Percentiles rank a stretch among this genome's conserved stretches.
phyloP scores from a whole-genome alignment of 2,113 vertebrate species.

The Notarius lentiginosus region DNA sequence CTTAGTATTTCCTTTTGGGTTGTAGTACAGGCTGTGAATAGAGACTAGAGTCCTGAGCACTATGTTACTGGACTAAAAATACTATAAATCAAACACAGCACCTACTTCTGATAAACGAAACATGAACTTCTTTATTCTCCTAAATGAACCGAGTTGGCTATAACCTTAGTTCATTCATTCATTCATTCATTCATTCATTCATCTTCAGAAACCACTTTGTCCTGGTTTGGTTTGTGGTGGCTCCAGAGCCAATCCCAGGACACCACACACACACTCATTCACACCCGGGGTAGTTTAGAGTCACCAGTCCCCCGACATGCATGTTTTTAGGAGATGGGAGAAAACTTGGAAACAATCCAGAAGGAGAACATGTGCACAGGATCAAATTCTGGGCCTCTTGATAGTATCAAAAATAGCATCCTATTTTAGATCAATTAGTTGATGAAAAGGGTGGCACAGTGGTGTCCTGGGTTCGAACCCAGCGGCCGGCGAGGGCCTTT shows the following conservation, averaged over 20 bases:
- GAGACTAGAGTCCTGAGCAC: neutral
- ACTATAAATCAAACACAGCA: neutral
- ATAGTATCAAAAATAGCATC: neutral
- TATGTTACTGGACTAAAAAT: neutral
- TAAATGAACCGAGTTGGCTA: neutral
- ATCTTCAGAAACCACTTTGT: neutral
- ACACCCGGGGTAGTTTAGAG: neutral
- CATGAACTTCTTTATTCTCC: neutral
- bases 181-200: neutral
- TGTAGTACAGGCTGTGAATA: neutral
- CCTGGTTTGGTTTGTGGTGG: neutral
- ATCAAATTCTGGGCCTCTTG: neutral
- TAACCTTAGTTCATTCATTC: no score
- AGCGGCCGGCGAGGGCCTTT: no score
- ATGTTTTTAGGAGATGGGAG: neutral
- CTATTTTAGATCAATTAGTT: neutral
- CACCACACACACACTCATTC: neutral
- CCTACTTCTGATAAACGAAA: neutral
- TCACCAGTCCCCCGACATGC: neutral
- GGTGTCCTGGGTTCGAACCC: no score
- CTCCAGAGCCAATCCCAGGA: neutral
- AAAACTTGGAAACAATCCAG: neutral
- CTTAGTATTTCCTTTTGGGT: neutral
- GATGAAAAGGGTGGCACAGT: neutral
- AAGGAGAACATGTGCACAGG: neutral